Evolutionary conservation across 2,888 invertebrate genomes (phyloP), one percentile per base, ranked within the genome.

Genomic region (Sisyra terminalis): DNA sequence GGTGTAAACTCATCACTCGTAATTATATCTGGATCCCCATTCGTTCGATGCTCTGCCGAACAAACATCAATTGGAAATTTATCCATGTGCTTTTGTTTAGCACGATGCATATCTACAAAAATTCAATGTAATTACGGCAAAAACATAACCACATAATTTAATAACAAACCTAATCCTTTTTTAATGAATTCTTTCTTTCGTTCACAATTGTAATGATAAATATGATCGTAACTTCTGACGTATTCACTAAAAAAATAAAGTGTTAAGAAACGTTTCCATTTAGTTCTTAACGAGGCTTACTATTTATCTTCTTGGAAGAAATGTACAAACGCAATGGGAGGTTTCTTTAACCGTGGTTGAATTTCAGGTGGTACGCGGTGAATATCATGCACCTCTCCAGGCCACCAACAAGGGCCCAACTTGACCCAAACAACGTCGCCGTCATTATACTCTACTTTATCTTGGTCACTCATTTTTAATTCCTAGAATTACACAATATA

Each of bases 351-450:
- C 43, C 75, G 73, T 38, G 64, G 61, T 46, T 77, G 63, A 50
- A 81, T 66, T 55, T 82, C 81, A 50, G 75, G 71, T 16, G 82
- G 78, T 44, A 83, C 63, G 53, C 69, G 69, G 42, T 73, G 71
- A 15, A 67, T 58, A 49, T 68, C 63, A 47, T 70, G 70, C 46
- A 87, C 83, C 59, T 81, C 79, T 9, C 83, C 86, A 17, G 88
- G 87, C 88, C 88, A 88, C 85, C 86, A 88, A 53, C 74, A 76
- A 32, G 74, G 69, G 31, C 82, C 78, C 47, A 86, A 62, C 61
- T 86, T 87, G 14, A 86, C 84, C 87, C 87, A 88, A 48, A 87
- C 87, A 53, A 86, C 69, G 54, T 87, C 84, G 42, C 82, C 82
- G 52, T 78, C 76, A 52, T 69, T 65, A 64, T 78, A 82, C 55